Conservation (phyloP, 2,797 vertebrate genomes). For the Alauda arvensis region DNA sequence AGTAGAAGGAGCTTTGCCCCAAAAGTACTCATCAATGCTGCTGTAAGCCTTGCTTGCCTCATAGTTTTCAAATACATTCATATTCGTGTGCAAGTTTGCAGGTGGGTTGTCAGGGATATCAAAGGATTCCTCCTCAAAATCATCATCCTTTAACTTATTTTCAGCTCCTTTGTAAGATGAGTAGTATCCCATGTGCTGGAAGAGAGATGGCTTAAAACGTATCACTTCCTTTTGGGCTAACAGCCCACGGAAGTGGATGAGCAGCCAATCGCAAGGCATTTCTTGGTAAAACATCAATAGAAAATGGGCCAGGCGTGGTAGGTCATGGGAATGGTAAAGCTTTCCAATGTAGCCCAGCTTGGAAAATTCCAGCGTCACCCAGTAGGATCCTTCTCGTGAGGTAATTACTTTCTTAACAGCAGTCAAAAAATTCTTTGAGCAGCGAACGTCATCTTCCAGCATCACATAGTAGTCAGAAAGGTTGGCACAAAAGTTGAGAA, state of each 20-base stretch:
- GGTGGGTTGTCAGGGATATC: slow-evolving; percentile 97
- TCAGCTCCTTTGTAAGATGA: slow-evolving; percentile 95
- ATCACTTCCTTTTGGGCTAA: slow-evolving; percentile 96
- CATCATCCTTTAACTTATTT: slow-evolving; percentile 96
- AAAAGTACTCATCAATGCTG: slow-evolving; percentile 93
- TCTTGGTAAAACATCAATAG: slow-evolving; percentile 99
- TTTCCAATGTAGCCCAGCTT: slow-evolving; percentile 98
- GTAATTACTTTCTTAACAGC: slow-evolving; percentile 94
- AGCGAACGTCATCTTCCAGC: slow-evolving; percentile 95
- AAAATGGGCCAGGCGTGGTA: slow-evolving; percentile 93
- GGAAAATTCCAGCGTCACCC: slow-evolving; percentile 98
- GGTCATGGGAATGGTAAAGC: slow-evolving; percentile 92
- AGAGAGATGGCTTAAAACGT: slow-evolving; percentile 95
- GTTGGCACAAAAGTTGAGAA: slow-evolving; percentile 96
- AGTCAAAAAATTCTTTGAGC: slow-evolving; percentile 93
- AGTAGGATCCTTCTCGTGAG: slow-evolving; percentile 92
- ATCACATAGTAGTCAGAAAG: slow-evolving; percentile 97
- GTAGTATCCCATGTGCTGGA: slow-evolving; percentile 98
- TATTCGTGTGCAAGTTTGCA: slow-evolving; percentile 89
- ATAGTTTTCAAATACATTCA: slow-evolving; percentile 95
- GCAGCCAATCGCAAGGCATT: slow-evolving; percentile 97
- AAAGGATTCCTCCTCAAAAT: slow-evolving; percentile 93
- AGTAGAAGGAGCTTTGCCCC: slow-evolving; percentile 89
- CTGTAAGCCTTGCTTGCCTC: slow-evolving; percentile 93
- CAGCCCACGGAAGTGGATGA: slow-evolving; percentile 91